Evolutionary conservation across 2,113 vertebrate species (phyloP).

Genomic region (Sapayoa aenigma): DNA sequence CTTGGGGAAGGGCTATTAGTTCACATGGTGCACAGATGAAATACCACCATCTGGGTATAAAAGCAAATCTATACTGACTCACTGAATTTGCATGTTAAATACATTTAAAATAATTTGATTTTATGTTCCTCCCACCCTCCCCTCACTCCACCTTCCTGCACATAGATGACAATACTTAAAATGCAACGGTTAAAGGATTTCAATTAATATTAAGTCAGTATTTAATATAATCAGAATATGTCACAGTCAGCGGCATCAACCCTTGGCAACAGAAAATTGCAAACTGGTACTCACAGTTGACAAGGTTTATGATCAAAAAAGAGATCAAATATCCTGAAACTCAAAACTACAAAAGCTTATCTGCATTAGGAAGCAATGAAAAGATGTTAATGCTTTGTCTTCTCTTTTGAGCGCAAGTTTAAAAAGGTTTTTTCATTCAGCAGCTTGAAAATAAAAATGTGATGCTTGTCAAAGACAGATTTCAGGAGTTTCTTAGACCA

Average conservation of each 20-base stretch:
- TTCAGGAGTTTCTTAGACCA: background rate
- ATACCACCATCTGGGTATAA: background rate
- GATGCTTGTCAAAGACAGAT: background rate
- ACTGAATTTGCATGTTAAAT: background rate
- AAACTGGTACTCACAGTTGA: background rate
- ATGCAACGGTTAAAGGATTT: background rate
- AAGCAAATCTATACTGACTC: background rate
- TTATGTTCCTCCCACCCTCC: background rate
- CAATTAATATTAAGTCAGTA: background rate
- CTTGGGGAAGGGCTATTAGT: background rate
- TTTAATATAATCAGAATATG: background rate
- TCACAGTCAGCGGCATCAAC: slow-evolving; percentile 2
- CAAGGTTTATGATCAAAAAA: background rate
- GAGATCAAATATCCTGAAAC: background rate
- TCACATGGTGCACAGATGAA: background rate
- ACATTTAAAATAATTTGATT: slow-evolving; percentile 3
- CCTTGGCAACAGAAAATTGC: background rate
- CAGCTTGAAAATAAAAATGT: background rate
- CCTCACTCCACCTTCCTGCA: background rate
- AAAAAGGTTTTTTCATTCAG: background rate
- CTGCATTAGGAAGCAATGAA: background rate
- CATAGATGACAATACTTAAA: background rate
- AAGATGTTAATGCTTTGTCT: background rate
- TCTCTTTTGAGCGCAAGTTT: background rate
- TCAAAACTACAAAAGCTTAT: background rate